phyloP scores from a whole-genome alignment of 2,113 vertebrate genomes.

The Leiothrix lutea region DNA sequence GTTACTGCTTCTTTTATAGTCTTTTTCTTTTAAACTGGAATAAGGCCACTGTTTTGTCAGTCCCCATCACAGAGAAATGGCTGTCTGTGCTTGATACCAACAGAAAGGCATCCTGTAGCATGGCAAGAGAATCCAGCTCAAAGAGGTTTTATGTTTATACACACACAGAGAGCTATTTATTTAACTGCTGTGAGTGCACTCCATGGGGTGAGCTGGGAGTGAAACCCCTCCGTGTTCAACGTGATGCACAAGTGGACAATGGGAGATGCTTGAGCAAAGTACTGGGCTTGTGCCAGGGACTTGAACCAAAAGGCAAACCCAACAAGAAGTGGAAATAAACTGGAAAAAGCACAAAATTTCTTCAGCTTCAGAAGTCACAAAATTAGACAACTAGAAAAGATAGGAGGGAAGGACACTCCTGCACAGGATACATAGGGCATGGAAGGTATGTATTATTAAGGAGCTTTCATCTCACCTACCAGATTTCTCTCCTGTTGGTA shows the following conservation, averaged over 20 bases:
- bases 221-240: fast-evolving
- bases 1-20: not conserved
- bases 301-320: not conserved
- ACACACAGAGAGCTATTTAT: not conserved
- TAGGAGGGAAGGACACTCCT: not conserved
- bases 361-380: not conserved
- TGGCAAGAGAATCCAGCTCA: not conserved
- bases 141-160: not conserved
- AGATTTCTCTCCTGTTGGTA: not conserved
- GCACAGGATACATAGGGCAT: not conserved
- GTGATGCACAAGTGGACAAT: fast-evolving
- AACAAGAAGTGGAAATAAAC: not conserved
- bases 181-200: not conserved
- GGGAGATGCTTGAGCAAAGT: not conserved
- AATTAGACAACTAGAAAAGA: not conserved
- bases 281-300: not conserved
- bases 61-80: not conserved
- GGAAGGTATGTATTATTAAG: not conserved
- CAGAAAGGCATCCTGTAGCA: not conserved
- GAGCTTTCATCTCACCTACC: not conserved
- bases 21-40: not conserved
- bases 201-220: not conserved
- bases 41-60: not conserved
- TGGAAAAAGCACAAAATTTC: not conserved
- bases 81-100: not conserved